phyloP scores from a whole-genome alignment of 2,113 vertebrate genomes.

The Malurus cyaneus region DNA sequence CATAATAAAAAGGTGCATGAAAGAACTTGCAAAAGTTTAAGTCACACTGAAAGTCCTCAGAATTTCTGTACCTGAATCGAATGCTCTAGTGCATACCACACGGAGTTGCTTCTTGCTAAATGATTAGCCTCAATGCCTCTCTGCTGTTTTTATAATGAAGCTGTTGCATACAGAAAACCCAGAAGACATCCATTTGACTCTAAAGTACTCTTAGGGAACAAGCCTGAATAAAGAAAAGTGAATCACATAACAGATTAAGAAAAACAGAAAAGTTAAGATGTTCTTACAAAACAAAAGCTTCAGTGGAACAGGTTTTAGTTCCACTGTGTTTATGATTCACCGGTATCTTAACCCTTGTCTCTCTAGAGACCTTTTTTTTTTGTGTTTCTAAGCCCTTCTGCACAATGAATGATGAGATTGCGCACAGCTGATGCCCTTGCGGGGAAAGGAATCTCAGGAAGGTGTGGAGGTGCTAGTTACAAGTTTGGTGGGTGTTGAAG shows the following conservation, averaged over 20 bases:
- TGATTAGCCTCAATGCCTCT: not conserved
- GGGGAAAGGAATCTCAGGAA: not conserved
- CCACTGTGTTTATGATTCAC: not conserved
- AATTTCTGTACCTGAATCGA: not conserved
- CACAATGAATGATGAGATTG: accelerated
- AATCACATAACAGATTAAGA: not conserved
- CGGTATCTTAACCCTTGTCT: not conserved
- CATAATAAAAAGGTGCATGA: not conserved
- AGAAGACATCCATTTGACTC: not conserved
- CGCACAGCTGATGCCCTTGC: not conserved
- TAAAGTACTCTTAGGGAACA: not conserved
- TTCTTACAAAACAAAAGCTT: not conserved
- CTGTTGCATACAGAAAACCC: not conserved
- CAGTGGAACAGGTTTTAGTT: not conserved
- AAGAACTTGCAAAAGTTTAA: not conserved
- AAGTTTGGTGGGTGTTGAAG: not conserved
- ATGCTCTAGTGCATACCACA: not conserved
- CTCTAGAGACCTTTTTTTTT: not conserved
- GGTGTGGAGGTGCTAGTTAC: not conserved
- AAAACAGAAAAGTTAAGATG: not conserved
- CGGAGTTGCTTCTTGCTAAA: not conserved
- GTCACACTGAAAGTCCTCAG: not conserved
- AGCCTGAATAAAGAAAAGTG: not conserved
- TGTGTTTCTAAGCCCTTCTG: not conserved
- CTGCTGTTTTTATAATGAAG: not conserved